Evolutionary conservation across 2,797 vertebrate genomes (phyloP).

Genomic region (Mormyrus proboscirostris): DNA sequence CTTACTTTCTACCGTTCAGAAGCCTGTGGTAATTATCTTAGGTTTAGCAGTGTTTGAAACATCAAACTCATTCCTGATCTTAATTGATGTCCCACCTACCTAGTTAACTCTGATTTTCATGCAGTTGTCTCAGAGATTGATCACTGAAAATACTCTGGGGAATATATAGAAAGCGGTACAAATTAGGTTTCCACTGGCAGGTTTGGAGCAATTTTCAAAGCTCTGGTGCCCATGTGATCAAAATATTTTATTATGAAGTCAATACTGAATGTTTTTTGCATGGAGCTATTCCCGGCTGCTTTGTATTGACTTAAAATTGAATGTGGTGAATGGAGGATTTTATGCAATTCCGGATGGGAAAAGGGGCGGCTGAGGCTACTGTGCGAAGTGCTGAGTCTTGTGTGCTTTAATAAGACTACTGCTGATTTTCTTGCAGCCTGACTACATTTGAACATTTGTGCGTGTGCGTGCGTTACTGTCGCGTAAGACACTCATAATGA

Average conservation of each 20-base stretch:
- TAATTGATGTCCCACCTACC: background rate
- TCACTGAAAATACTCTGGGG: background rate
- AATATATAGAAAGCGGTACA: background rate
- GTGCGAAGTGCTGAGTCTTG: background rate
- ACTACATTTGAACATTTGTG: background rate
- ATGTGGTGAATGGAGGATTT: background rate
- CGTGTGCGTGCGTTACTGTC: background rate
- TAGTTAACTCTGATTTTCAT: background rate
- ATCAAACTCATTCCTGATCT: background rate
- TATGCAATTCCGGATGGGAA: background rate
- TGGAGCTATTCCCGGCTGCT: background rate
- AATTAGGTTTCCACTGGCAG: background rate
- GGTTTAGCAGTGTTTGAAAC: background rate
- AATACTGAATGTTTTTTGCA: constrained; percentile 1
- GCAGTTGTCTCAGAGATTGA: constrained; percentile 6
- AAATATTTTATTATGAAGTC: constrained; percentile 2
- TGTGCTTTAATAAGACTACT: constrained; percentile 2
- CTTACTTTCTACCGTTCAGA: background rate
- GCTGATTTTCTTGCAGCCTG: background rate
- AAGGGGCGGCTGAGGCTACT: background rate
- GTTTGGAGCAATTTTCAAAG: background rate
- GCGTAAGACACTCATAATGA: background rate
- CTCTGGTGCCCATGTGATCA: background rate
- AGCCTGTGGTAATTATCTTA: background rate
- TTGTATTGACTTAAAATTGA: background rate